These are phyloP conservation scores for Amblyopsis rosae DNA, from an alignment of 2,113 vertebrate species.

Conservation along the genomic window DNA sequence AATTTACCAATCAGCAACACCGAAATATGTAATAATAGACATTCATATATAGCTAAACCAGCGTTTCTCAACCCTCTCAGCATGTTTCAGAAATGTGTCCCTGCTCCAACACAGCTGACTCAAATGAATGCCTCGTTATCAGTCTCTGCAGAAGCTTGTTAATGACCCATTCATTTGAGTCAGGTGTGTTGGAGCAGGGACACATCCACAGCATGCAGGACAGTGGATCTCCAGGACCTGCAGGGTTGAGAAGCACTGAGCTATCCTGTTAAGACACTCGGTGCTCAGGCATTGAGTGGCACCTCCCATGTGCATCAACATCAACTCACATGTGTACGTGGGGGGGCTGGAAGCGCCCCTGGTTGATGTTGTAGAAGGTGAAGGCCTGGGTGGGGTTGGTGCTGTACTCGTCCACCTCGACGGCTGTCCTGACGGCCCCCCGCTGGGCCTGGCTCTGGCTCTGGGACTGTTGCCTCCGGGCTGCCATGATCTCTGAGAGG, in stretches of 20 bases:
- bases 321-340: conserved; percentile 93
- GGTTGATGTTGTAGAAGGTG: conserved; percentile 99
- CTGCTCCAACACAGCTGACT: no score
- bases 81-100: no score
- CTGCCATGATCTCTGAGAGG: conserved; percentile 92
- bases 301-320: conserved; percentile 11
- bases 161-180: no score
- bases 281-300: neutral
- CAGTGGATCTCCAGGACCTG: no score
- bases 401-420: conserved; percentile 97
- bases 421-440: conserved; percentile 74
- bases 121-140: no score
- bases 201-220: no score
- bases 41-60: no score
- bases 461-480: conserved; percentile 83
- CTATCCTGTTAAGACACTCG: neutral
- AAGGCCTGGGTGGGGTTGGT: conserved; percentile 97
- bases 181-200: no score
- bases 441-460: conserved; percentile 76
- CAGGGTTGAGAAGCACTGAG: no score
- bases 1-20: no score
- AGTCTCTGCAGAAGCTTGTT: no score
- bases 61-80: no score
- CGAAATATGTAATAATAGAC: neutral
- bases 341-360: conserved; percentile 96